A percentile compares a stretch with the other conserved stretches of the same genome.
These are phyloP conservation scores for Gymnodraco acuticeps DNA, from an alignment of 2,797 vertebrate genomes.

Conservation along the genomic window DNA sequence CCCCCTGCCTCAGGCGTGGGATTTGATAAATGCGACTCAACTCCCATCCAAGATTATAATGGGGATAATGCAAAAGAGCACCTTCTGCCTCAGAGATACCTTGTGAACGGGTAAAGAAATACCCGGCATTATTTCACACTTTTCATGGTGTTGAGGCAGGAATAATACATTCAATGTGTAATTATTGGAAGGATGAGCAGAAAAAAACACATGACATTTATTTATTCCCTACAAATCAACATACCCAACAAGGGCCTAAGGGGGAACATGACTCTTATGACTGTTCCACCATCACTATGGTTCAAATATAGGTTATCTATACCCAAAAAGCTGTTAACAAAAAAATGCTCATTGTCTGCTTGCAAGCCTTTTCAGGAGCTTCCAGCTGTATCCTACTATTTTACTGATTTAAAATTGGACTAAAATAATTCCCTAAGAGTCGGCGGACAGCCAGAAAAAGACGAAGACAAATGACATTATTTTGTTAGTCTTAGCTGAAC, in stretches of 20 bases:
- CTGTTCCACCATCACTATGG: not conserved
- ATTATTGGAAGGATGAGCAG: not conserved
- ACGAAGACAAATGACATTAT: not conserved
- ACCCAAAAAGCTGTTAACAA: not conserved
- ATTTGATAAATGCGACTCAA: slow-evolving; percentile 83
- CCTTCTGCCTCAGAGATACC: slow-evolving; percentile 67
- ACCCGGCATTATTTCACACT: slow-evolving; percentile 23
- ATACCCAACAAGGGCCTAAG: not conserved
- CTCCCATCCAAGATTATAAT: slow-evolving; percentile 81
- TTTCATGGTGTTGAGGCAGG: slow-evolving; percentile 11
- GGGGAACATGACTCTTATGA: not conserved
- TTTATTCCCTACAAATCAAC: not conserved
- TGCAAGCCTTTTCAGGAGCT: not conserved
- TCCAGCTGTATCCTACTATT: not conserved
- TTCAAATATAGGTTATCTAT: not conserved
- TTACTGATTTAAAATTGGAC: slow-evolving; percentile 6
- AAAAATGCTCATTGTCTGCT: not conserved
- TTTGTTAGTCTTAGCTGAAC: not conserved
- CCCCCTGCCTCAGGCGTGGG: slow-evolving; percentile 78
- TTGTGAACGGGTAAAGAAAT: slow-evolving; percentile 49
- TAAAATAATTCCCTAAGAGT: slow-evolving; percentile 15
- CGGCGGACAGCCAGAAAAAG: not conserved
- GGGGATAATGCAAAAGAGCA: slow-evolving; percentile 81
- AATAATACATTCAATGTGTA: slow-evolving; percentile 21
- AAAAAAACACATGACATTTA: slow-evolving; percentile 5